Evolutionary conservation across 2,113 vertebrate species (phyloP), one percentile per base, ranked within the genome.

Genomic region (Boulengerochromis microlepis): DNA sequence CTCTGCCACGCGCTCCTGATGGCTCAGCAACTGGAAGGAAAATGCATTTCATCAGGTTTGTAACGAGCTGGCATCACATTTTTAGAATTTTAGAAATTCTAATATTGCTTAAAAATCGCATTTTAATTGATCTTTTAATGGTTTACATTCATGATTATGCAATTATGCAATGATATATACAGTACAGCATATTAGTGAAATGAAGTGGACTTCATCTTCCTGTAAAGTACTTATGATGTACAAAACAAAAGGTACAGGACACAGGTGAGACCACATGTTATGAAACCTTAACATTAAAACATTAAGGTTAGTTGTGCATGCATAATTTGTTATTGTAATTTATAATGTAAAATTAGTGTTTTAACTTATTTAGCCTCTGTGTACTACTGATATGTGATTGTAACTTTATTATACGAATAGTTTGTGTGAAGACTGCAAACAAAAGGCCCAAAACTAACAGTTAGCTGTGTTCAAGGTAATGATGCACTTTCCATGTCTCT

Each of bases 1-100:
- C 94, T 99, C 99, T 22, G 96, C 96, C 93, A 97, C 93, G 16
- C 93, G 95, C 22, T 97, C 97, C 93, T 97, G 98, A n/a, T 97
- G 97, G 93, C 94, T 94, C 96, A 97, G 76, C 71, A 99, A 95
- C 98, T 99, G 82, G 3, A 88, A 9, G 7, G 93, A 85, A 84
- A 84, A 26, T 24, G 35, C 1, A n/a, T 11, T 10, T 4, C 11
- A 45, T 66, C 8, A 5, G 16, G 16, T 33, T 33, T 61, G 29
- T 33, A 61, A 61, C 9, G 3, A 61, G 9, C 57, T 61, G 57
- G 5, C 57, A 33, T 61, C 29, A 61, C 16, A 33, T 33, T 33
- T 64, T 64, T 8, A 66, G 1, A 16, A 26, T 74, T 74, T 74
- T 74, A 42, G 38, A 45, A 45, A 74, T 74, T 45, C 38, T 24